Conservation (phyloP, 2,888 invertebrate species). For the Helobdella robusta region DNA sequence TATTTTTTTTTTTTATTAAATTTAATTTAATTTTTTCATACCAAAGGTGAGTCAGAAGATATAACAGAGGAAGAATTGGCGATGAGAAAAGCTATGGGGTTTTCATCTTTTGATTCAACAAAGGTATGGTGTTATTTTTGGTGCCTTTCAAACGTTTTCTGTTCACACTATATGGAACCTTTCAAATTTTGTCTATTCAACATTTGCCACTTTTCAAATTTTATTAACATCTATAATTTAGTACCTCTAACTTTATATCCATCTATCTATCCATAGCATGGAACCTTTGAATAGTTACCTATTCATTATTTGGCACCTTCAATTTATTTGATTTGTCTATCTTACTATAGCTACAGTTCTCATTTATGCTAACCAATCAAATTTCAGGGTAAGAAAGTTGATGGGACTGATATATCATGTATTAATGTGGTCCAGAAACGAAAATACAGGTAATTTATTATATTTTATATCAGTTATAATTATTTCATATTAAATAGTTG, state of each 20-base stretch:
- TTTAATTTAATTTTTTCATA: too few relatives aligned
- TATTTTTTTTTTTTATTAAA: too few relatives aligned
- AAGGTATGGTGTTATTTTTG: too few relatives aligned
- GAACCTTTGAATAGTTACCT: neutral
- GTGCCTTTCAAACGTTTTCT: too few relatives aligned
- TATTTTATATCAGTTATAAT: neutral
- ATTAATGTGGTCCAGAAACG: slow-evolving; percentile 32
- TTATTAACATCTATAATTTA: neutral
- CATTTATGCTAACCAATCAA: too few relatives aligned
- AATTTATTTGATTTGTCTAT: too few relatives aligned
- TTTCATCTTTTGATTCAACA: slow-evolving; percentile 86
- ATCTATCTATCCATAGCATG: neutral
- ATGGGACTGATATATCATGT: slow-evolving; percentile 28
- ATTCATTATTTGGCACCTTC: neutral
- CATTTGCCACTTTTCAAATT: neutral
- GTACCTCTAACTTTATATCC: neutral
- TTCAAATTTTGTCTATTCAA: too few relatives aligned
- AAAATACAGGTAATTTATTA: slow-evolving; percentile 32
- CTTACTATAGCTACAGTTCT: too few relatives aligned
- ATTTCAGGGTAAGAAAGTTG: slow-evolving; percentile 33
- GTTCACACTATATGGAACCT: too few relatives aligned
- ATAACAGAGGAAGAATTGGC: slow-evolving; percentile 54
- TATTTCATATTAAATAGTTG: neutral
- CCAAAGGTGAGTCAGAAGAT: too few relatives aligned
- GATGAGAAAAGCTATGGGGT: slow-evolving; percentile 93